These are phyloP conservation scores for Ricordea florida DNA, from an alignment of 92 coral and sea anemone species.

Conservation along the genomic window DNA sequence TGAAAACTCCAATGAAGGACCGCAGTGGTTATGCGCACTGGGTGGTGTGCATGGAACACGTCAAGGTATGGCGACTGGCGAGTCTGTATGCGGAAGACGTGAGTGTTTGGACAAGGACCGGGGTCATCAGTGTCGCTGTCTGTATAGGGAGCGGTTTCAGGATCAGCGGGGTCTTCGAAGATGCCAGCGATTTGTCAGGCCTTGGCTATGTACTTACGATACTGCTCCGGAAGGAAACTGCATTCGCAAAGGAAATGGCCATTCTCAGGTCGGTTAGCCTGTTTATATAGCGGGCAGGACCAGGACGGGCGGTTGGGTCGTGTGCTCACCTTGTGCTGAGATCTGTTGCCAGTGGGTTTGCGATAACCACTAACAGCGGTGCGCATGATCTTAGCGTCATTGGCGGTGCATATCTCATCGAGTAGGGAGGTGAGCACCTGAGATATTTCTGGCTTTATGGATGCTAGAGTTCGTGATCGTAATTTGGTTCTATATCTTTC, in stretches of 20 bases:
- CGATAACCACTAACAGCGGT: background rate
- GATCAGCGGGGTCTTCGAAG: slow-evolving; percentile 22
- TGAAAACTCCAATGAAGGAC: too few species aligned
- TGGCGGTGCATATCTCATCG: too few species aligned
- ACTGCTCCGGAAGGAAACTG: slow-evolving; percentile 59
- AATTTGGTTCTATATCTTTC: too few species aligned
- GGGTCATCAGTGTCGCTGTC: background rate
- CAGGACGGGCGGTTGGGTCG: slow-evolving; percentile 3
- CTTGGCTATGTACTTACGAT: slow-evolving; percentile 55
- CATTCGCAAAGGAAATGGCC: slow-evolving; percentile 60
- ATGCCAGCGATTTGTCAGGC: slow-evolving; percentile 53
- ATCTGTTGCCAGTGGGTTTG: background rate
- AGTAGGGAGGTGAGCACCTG: too few species aligned
- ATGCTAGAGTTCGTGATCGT: too few species aligned
- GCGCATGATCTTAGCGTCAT: too few species aligned
- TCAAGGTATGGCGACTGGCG: slow-evolving; percentile 61
- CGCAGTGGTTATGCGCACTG: slow-evolving; percentile 12
- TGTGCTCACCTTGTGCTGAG: background rate
- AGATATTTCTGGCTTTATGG: too few species aligned
- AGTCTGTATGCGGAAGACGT: slow-evolving; percentile 23
- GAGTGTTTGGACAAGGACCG: background rate
- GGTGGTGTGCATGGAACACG: slow-evolving; percentile 41
- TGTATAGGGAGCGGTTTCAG: background rate
- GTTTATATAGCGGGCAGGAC: slow-evolving; percentile 57
- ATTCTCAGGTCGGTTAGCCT: slow-evolving; percentile 50